A percentile compares a stretch with the other conserved stretches of the same genome.
Conservation (phyloP, 2,888 invertebrate genomes). For the Sinelater perroti region DNA sequence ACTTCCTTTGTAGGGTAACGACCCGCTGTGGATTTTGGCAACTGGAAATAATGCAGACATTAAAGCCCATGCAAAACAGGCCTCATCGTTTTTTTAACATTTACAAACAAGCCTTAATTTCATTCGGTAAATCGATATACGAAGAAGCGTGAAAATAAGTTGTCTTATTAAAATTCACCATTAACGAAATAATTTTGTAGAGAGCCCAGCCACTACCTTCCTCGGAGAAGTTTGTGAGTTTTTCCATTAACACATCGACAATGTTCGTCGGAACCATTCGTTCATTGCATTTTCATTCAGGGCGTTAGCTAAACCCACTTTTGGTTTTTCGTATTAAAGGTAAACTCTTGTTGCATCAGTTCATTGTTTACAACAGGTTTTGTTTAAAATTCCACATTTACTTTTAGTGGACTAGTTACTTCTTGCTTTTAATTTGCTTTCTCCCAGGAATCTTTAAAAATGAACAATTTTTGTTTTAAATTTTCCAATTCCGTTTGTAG, state of each 20-base stretch:
- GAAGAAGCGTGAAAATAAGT: constrained; percentile 31
- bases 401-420: background rate
- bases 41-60: constrained; percentile 19
- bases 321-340: constrained; percentile 9
- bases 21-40: too few species aligned
- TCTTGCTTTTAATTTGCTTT: too few species aligned
- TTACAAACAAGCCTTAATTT: constrained; percentile 37
- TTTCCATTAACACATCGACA: too few species aligned
- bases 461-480: too few species aligned
- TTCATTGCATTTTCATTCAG: constrained; percentile 1
- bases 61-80: constrained; percentile 43
- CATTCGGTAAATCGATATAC: constrained; percentile 32
- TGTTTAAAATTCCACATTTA: constrained; percentile 1
- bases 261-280: constrained; percentile 5
- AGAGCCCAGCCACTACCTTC: constrained; percentile 12
- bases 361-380: constrained; percentile 6
- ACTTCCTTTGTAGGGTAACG: background rate
- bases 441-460: too few species aligned
- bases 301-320: too few species aligned
- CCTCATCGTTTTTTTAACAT: constrained; percentile 42
- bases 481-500: too few species aligned
- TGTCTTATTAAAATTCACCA: constrained; percentile 31
- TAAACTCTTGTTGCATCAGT: background rate
- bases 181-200: constrained; percentile 13
- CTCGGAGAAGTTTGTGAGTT: constrained; percentile 18